Evolutionary conservation across 2,888 invertebrate species (phyloP), one percentile per base, ranked within the genome.

Genomic region (Merodon equestris): DNA sequence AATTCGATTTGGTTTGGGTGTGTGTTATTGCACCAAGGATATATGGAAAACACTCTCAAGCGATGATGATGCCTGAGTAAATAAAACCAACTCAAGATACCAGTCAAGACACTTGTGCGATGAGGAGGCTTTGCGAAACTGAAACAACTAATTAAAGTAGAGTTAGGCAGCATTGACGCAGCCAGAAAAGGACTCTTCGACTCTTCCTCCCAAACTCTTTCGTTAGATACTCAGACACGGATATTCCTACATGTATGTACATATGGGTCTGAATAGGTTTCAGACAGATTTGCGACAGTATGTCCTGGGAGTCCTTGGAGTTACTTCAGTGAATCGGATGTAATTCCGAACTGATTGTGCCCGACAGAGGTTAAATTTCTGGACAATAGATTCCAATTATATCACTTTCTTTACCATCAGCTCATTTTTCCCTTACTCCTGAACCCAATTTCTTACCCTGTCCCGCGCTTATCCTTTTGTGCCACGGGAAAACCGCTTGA

Each of bases 311-410:
- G 64, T 79, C 64, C 68, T 60, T 54, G 54, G 74, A 60, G 54
- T 74, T 64, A 68, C 68, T 74, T 66, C 68, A 74, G 68, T 45
- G 51, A 27, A 27, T 27, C 79, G 73, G 79, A 79, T 79, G 74
- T 79, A 79, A 79, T 79, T 79, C 74, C 68, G 64, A 53, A 9
- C 64, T 51, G 79, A 73, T 73, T 79, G 68, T 73, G 48, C 58
- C 58, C 54, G 58, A 70, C 79, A 73, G 73, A 74, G 73, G 73
- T 70, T 79, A 79, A 54, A 79, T 79, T 74, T 79, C 60, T 58
- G 58, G 68, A 79, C 79, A 79, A 79, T 79, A 18, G 68, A 73
- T 73, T 79, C 73, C 79, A 79, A 79, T 79, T 79, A 79, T 79
- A 74, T 79, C 79, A 73, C 79, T 79, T 79, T 79, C 79, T 73